Percentiles rank a stretch among this genome's conserved stretches.
Conservation (phyloP, 2,113 vertebrate species). For the Leiothrix lutea region DNA sequence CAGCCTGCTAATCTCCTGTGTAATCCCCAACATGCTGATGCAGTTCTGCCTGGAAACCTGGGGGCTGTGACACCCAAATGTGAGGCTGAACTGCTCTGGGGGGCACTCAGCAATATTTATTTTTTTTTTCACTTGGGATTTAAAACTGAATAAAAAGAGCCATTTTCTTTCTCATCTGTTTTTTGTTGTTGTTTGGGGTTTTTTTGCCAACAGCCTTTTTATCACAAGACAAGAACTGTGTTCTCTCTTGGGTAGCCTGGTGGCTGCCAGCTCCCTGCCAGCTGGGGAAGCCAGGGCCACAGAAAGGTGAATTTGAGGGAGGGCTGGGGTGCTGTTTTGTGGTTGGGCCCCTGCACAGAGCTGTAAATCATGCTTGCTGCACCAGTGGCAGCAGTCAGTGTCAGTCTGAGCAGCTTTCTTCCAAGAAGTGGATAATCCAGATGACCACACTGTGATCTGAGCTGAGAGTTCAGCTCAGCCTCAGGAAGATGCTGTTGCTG, state of each 20-base stretch:
- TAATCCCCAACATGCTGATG: background rate
- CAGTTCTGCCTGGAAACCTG: background rate
- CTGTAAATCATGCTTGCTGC: background rate
- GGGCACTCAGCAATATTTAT: background rate
- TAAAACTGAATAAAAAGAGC: background rate
- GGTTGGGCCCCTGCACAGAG: background rate
- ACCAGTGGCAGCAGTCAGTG: background rate
- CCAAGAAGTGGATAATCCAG: conserved; percentile 19
- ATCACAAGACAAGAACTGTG: rapidly evolving
- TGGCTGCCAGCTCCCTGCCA: background rate
- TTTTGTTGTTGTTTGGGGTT: too few species aligned
- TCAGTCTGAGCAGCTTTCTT: conserved; percentile 19
- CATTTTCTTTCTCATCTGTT: background rate
- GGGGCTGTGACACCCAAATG: background rate
- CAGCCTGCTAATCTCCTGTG: background rate
- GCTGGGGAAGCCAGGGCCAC: too few species aligned
- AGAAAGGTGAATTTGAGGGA: background rate
- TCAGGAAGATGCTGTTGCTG: background rate
- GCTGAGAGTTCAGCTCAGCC: background rate
- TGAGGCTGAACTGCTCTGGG: background rate
- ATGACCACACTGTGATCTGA: background rate
- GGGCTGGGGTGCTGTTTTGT: background rate
- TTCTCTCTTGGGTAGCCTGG: background rate
- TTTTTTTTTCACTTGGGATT: background rate
- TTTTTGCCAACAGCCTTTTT: background rate